phyloP scores from a whole-genome alignment of 2,113 vertebrate species.

The Macroglossus sobrinus region DNA sequence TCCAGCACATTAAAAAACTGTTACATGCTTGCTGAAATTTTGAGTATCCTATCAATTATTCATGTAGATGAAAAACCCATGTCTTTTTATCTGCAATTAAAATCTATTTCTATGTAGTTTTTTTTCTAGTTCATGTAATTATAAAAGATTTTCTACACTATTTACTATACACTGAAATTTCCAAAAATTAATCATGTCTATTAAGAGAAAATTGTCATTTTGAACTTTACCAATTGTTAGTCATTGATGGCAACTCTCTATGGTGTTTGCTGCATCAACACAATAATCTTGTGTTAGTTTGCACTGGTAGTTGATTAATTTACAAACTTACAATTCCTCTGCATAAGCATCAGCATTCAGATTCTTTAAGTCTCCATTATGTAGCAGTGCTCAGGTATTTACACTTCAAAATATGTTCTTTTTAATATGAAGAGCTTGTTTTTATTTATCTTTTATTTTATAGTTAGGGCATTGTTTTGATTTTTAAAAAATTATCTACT shows the following conservation, averaged over 20 bases:
- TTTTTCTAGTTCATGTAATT: neutral
- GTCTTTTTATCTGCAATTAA: neutral
- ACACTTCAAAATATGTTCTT: neutral
- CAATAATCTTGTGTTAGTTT: neutral
- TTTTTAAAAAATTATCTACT: neutral
- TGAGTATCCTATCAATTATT: neutral
- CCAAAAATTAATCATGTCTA: neutral
- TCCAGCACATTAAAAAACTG: neutral
- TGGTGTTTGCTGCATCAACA: neutral
- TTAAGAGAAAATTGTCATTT: neutral
- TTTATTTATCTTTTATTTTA: constrained; percentile 22
- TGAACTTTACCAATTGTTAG: neutral
- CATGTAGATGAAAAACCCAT: neutral
- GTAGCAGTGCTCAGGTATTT: neutral
- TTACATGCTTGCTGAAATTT: neutral
- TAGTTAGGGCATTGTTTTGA: neutral
- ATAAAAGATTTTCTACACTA: neutral
- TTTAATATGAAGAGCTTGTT: neutral
- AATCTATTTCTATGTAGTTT: neutral
- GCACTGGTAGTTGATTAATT: neutral
- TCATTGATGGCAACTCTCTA: neutral
- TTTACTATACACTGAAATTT: neutral
- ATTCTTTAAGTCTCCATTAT: neutral
- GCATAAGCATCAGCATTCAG: neutral
- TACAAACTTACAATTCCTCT: neutral